Conservation (phyloP, 2,113 vertebrate genomes). For the Pelobates fuscus region DNA sequence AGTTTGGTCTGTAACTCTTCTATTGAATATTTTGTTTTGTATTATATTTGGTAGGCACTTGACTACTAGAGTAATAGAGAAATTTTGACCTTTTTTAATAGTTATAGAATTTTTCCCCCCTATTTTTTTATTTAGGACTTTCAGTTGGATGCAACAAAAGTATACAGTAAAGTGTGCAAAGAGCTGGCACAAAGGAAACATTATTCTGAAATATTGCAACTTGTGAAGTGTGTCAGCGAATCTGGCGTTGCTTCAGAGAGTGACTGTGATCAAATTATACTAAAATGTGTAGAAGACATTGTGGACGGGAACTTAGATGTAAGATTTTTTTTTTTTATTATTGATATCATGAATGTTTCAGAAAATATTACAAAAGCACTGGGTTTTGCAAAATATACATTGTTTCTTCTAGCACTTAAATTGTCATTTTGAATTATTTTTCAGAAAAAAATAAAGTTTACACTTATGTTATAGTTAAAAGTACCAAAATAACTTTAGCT, state of each 20-base stretch:
- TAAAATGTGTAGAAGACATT: constrained; percentile 82
- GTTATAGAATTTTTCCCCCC: no score
- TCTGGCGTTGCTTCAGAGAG: constrained; percentile 87
- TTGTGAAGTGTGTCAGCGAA: constrained; percentile 93
- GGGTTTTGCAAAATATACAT: neutral
- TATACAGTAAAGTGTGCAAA: constrained; percentile 85
- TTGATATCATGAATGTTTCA: no score
- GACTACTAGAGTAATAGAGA: no score
- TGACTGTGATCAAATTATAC: constrained; percentile 87
- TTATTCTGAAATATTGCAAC: constrained; percentile 82
- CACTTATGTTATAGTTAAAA: neutral
- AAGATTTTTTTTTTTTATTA: constrained; percentile 48
- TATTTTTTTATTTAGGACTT: constrained; percentile 77
- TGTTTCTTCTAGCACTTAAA: neutral
- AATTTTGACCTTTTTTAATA: no score
- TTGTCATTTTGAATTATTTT: no score
- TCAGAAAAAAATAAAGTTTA: no score
- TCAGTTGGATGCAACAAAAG: constrained; percentile 85
- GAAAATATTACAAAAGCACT: neutral
- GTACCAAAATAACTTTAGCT: no score
- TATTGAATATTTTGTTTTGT: no score
- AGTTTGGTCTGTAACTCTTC: no score
- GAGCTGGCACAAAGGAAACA: constrained; percentile 80
- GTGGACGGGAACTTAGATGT: constrained; percentile 83
- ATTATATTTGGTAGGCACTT: no score